Conservation (phyloP, 2,113 vertebrate genomes). For the Chaetodon auriga region DNA sequence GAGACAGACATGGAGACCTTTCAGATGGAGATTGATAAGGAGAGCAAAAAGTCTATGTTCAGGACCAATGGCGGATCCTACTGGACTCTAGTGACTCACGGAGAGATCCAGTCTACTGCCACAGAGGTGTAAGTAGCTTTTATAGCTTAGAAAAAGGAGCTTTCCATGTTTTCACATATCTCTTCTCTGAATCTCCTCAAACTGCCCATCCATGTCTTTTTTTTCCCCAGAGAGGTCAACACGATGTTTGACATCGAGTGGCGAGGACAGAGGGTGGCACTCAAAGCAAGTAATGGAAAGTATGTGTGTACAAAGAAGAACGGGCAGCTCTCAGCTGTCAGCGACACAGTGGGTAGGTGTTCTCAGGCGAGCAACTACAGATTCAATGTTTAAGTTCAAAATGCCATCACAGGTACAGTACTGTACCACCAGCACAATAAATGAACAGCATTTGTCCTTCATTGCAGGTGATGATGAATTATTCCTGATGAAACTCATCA, state of each 20-base stretch:
- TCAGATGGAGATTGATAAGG: slow-evolving; percentile 94
- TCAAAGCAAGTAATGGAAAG: slow-evolving; percentile 94
- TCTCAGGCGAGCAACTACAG: not conserved
- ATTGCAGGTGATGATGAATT: slow-evolving; percentile 91
- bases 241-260: slow-evolving; percentile 97
- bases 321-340: slow-evolving; percentile 94
- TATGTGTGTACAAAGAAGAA: slow-evolving; percentile 97
- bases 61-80: slow-evolving; percentile 91
- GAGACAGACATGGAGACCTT: slow-evolving; percentile 96
- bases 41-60: slow-evolving; percentile 93
- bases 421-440: not conserved
- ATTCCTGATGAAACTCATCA: slow-evolving; percentile 94
- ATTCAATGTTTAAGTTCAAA: slow-evolving; percentile 14
- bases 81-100: slow-evolving; percentile 94
- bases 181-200: not conserved
- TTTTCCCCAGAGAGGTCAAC: slow-evolving; percentile 85
- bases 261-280: slow-evolving; percentile 90
- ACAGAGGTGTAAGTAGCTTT: slow-evolving; percentile 89
- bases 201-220: not conserved
- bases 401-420: not conserved
- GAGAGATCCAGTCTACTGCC: slow-evolving; percentile 94
- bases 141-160: not conserved
- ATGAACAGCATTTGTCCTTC: not conserved
- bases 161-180: not conserved
- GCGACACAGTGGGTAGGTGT: slow-evolving; percentile 90